phyloP scores from a whole-genome alignment of 1,140 invertebrate species.

The Thaumatotibia leucotreta region DNA sequence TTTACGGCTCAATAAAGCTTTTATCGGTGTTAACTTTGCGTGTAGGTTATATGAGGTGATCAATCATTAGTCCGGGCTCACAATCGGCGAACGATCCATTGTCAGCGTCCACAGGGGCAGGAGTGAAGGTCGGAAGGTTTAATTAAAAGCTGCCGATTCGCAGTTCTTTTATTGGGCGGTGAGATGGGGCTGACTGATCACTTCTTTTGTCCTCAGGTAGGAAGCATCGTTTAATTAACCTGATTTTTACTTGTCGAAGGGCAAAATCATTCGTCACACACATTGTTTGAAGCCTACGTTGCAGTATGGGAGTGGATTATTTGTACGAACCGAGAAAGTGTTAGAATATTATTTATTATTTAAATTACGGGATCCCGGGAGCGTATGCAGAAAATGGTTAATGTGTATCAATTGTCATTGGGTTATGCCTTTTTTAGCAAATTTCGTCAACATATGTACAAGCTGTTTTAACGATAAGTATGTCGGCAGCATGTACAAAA shows the following conservation, averaged over 20 bases:
- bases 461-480: background rate
- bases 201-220: constrained; percentile 6
- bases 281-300: no score
- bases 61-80: constrained; percentile 12
- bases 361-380: no score
- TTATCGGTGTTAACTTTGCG: constrained; percentile 5
- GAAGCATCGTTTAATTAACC: constrained; percentile 8
- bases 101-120: constrained; percentile 5
- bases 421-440: no score
- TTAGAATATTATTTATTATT: no score
- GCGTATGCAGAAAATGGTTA: no score
- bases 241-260: constrained; percentile 9
- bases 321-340: no score
- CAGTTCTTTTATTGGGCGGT: constrained; percentile 13
- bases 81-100: constrained; percentile 13
- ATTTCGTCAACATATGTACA: no score
- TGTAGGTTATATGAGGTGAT: constrained; percentile 12
- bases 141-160: constrained; percentile 13
- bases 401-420: no score
- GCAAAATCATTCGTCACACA: no score
- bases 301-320: no score
- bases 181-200: constrained; percentile 9
- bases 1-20: constrained; percentile 7
- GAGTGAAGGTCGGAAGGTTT: constrained; percentile 13
- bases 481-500: no score